Base-by-base conservation (phyloP, 2,888 invertebrate species). In the Thyatira batis region DNA sequence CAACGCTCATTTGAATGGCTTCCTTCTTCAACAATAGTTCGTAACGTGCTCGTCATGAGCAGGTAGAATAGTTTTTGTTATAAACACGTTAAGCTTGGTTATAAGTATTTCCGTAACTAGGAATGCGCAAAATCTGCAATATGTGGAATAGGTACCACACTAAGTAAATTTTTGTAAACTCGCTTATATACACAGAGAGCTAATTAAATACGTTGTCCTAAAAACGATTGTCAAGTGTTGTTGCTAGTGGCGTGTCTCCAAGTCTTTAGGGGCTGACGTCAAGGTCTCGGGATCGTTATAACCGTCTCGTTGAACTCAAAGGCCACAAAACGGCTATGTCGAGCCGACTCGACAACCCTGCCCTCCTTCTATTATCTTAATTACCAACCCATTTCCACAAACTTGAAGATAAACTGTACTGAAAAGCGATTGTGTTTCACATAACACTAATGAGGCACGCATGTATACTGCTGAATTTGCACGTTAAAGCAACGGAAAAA, bases 1-100 rank as follows among this genome's bases (percentile, higher is more conserved):
- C 78, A 82, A 82, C 77, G 73, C 74, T 72, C 69, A 69, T 75
- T 84, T 85, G 81, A 85, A 87, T 85, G 85, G 85, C 80, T 89
- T 87, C 88, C 77, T 80, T 74, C 76, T 71, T 78, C 73, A 76
- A 83, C 85, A 84, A 87, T 82, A 77, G 79, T 75, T 76, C 59
- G 76, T 80, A 76, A 75, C 71, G 64, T 71, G 69, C 72, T 64
- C 71, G 67, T 65, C 70, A 74, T 73, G 67, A 58, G 71, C 89
- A 89, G 89, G 89, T 89, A 89, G 80, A 76, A 58, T 69, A 71
- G 72, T 73, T 80, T 84, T 72, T 75, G 65, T 73, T 27, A 27
- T 13, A 48, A 27, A 48, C 27, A 27, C 48, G 48, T 28, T 27
- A 48, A 48, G 17, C 27, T 13, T 17, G 13, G 17, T 39, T 39